phyloP scores from a whole-genome alignment of 2,888 invertebrate genomes.

The Euproctis similis region DNA sequence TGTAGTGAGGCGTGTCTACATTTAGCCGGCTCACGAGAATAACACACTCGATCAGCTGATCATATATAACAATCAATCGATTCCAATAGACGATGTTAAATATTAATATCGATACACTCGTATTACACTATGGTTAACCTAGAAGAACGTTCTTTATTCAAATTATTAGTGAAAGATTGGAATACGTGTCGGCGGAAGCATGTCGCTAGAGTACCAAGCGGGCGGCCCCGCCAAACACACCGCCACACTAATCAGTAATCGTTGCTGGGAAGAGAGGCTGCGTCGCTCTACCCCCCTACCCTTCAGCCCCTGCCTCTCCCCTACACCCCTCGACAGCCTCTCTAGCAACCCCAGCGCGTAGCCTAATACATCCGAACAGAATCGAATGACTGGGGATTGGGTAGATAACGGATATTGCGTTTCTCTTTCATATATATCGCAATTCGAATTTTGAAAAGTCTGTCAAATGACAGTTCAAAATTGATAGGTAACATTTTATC shows the following conservation, averaged over 20 bases:
- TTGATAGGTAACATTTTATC: no score
- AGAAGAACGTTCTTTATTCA: slow-evolving; percentile 24
- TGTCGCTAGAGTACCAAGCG: slow-evolving; percentile 46
- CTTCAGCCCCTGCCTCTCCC: slow-evolving; percentile 23
- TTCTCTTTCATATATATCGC: background rate
- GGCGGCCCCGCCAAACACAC: slow-evolving; percentile 62
- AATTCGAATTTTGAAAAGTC: no score
- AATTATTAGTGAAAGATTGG: slow-evolving; percentile 18
- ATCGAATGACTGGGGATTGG: slow-evolving; percentile 36
- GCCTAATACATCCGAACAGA: slow-evolving; percentile 39
- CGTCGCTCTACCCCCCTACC: slow-evolving; percentile 47
- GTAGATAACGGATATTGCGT: slow-evolving; percentile 17
- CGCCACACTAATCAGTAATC: slow-evolving; percentile 77
- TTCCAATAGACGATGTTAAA: slow-evolving; percentile 10
- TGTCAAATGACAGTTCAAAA: no score
- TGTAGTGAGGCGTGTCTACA: slow-evolving; percentile 50
- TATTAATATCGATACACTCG: slow-evolving; percentile 8
- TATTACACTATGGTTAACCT: slow-evolving; percentile 15
- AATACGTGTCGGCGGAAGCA: slow-evolving; percentile 46
- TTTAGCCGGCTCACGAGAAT: slow-evolving; percentile 35
- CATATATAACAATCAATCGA: slow-evolving; percentile 27
- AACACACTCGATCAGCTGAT: slow-evolving; percentile 55
- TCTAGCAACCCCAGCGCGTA: slow-evolving; percentile 43
- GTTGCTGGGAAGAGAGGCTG: slow-evolving; percentile 75
- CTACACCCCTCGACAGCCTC: slow-evolving; percentile 22